A percentile compares a stretch with the other conserved stretches of the same genome.
Conservation (phyloP, 1,140 invertebrate species). For the Drosophila carrolli region DNA sequence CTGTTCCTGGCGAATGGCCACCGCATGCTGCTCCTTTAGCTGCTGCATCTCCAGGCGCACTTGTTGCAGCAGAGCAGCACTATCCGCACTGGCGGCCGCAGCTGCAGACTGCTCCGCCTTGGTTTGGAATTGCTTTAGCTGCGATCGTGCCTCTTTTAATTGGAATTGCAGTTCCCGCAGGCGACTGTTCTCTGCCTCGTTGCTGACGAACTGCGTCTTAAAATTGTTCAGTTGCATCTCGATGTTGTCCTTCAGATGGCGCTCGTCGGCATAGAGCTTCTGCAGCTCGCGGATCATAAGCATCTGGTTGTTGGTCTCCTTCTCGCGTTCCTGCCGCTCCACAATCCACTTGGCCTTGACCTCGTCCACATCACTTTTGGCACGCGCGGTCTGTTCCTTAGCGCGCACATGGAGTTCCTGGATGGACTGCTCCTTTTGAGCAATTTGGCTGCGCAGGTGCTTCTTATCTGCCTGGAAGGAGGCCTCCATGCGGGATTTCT, state of each 20-base stretch:
- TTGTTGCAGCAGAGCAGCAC: constrained; percentile 87
- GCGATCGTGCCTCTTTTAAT: constrained; percentile 88
- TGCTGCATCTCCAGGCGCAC: constrained; percentile 90
- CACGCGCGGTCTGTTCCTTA: constrained; percentile 86
- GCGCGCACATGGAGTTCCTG: constrained; percentile 87
- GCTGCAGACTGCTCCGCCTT: constrained; percentile 39
- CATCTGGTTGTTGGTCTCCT: constrained; percentile 90
- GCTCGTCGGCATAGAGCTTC: constrained; percentile 87
- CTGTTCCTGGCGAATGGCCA: constrained; percentile 86
- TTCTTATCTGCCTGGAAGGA: constrained; percentile 92
- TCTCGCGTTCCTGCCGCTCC: constrained; percentile 91
- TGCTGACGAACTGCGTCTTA: constrained; percentile 84
- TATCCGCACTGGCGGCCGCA: constrained; percentile 82
- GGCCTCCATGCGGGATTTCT: constrained; percentile 93
- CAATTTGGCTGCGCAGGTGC: constrained; percentile 88
- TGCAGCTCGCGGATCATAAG: constrained; percentile 89
- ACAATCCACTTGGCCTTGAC: constrained; percentile 90
- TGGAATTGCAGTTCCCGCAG: constrained; percentile 87
- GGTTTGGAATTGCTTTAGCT: constrained; percentile 87
- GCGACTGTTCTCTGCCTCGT: constrained; percentile 65
- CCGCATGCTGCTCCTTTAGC: constrained; percentile 89
- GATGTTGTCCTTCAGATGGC: constrained; percentile 87
- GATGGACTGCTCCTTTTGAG: constrained; percentile 88
- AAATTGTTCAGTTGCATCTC: constrained; percentile 86
- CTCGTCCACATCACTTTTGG: constrained; percentile 88